A percentile compares a stretch with the other conserved stretches of the same genome.
These are phyloP conservation scores for Trichosurus vulpecula DNA, from an alignment of 2,797 vertebrate species.

Conservation along the genomic window DNA sequence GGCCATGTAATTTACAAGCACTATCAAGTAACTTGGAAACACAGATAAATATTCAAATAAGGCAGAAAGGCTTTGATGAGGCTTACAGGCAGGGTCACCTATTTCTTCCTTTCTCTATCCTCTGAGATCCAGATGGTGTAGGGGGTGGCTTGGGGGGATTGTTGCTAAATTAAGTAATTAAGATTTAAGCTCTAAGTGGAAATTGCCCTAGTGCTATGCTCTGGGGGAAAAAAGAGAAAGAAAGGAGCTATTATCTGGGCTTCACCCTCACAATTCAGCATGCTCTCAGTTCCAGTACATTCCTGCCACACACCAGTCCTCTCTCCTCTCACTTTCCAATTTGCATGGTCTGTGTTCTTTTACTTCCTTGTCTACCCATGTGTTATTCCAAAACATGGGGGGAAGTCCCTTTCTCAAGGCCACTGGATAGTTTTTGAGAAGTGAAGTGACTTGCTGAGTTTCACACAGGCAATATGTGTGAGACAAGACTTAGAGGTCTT, in stretches of 20 bases:
- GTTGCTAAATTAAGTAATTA: not conserved
- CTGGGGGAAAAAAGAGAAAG: not conserved
- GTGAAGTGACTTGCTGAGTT: not conserved
- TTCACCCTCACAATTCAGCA: not conserved
- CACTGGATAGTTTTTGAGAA: not conserved
- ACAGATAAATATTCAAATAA: not conserved
- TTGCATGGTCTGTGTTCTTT: not conserved
- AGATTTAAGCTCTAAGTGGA: not conserved
- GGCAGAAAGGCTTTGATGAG: not conserved
- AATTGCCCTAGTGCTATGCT: not conserved
- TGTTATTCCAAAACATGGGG: not conserved
- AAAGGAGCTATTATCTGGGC: not conserved
- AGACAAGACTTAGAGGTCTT: not conserved
- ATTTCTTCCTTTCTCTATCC: not conserved
- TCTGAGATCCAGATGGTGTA: not conserved
- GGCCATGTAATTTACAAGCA: not conserved
- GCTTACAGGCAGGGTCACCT: not conserved
- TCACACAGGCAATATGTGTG: not conserved
- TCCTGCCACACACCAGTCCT: not conserved
- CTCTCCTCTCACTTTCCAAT: not conserved
- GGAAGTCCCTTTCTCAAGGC: not conserved
- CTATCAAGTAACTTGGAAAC: not conserved
- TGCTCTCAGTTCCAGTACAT: not conserved
- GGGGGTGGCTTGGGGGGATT: not conserved
- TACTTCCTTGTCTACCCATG: not conserved